Percentiles rank a stretch among this genome's conserved stretches.
phyloP scores from a whole-genome alignment of 2,888 invertebrate species.

The Uloborus plumipes region DNA sequence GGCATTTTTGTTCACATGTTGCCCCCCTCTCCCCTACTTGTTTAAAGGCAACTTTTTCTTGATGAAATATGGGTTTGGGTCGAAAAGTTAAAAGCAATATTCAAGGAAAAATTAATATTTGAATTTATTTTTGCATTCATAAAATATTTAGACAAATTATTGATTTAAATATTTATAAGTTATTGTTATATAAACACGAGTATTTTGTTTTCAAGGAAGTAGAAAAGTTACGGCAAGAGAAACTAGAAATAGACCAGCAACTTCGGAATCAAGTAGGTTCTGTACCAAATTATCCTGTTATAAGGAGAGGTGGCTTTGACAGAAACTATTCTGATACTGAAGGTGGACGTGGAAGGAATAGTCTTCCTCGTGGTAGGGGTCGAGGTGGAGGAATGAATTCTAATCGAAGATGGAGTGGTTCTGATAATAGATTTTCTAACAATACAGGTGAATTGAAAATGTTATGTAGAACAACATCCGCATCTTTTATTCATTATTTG shows the following conservation, averaged over 20 bases:
- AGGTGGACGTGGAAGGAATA: constrained; percentile 34
- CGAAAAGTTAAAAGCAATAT: too few relatives aligned
- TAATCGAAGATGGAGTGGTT: constrained; percentile 60
- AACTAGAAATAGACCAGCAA: constrained; percentile 95
- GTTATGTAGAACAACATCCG: background rate
- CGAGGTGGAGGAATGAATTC: constrained; percentile 46
- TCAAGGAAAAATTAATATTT: too few relatives aligned
- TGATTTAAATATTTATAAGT: background rate
- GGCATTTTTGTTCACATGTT: too few relatives aligned
- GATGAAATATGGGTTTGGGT: too few relatives aligned
- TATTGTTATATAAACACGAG: background rate
- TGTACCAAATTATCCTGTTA: constrained; percentile 42
- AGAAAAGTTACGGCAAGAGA: constrained; percentile 93
- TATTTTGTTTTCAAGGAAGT: constrained; percentile 81
- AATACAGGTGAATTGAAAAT: constrained; percentile 28
- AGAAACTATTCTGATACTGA: constrained; percentile 72
- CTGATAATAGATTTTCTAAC: constrained; percentile 54
- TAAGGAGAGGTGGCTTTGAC: constrained; percentile 54
- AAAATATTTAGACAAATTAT: too few relatives aligned
- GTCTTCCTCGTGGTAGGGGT: constrained; percentile 48
- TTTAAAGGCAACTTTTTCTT: too few relatives aligned
- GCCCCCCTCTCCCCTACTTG: too few relatives aligned
- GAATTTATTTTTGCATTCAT: too few relatives aligned
- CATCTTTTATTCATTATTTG: too few relatives aligned
- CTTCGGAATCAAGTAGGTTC: constrained; percentile 75